Evolutionary conservation across 2,888 invertebrate genomes (phyloP), one percentile per base, ranked within the genome.

Genomic region (Digitonthophagus gazella): DNA sequence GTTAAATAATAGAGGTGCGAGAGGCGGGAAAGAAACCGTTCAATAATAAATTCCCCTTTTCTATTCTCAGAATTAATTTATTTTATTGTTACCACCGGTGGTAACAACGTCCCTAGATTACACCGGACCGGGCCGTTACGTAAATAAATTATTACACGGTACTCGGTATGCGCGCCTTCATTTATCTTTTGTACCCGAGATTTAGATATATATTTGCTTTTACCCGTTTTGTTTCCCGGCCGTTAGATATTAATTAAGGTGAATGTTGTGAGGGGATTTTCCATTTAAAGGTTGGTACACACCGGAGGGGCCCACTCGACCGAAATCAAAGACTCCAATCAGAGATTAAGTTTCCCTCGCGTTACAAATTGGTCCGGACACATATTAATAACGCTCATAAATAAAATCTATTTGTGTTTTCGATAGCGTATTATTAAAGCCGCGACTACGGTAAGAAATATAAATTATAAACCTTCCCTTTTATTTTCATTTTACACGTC

Each of bases 381-480:
- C 64, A 54, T 64, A 68, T 68, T 68, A 67, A 68, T 70, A 67
- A 65, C 63, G 58, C 65, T 22, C 70, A 70, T 70, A 70, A 69
- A 69, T 67, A 44, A 44, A 70, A 65, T 22, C 67, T 66, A 70
- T 67, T 67, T 67, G 67, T 70, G 67, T 64, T 70, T 69, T 66
- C 67, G 57, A 67, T 56, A 67, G 69, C 66, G 58, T 69, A 67
- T 69, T 67, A 67, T 70, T 64, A 65, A 65, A 65, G 18, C 65
- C 58, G 61, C 15, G 58, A 58, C 15, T 44, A 11, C 11, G 11
- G 11, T 6, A 44, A 44, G 65, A 65, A 57, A 67, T 67, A 70
- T 70, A 70, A 70, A 70, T 70, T 70, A 70, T 67, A 66, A 65
- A 58, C 20, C 22, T 58, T 57, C 58, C 44, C 58, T 54, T 44